Evolutionary conservation across 2,888 invertebrate genomes (phyloP).

Genomic region (Gonocerus acuteangulatus): DNA sequence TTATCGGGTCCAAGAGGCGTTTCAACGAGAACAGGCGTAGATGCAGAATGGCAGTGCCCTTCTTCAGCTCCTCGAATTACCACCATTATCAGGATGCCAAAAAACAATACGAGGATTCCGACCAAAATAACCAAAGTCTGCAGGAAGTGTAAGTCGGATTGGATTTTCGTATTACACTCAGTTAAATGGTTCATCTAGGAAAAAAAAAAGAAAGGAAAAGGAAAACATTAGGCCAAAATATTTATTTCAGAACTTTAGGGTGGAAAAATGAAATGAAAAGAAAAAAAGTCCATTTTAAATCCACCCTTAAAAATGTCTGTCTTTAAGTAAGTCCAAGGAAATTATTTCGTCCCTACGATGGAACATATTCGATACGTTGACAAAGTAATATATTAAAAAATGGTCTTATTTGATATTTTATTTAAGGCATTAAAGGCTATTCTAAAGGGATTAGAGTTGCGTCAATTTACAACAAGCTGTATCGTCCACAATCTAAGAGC

Average conservation of each 20-base stretch:
- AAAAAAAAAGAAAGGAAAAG: constrained; percentile 25
- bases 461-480: too few species aligned
- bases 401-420: too few species aligned
- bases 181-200: constrained; percentile 45
- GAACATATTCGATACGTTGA: too few species aligned
- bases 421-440: too few species aligned
- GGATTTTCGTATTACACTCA: constrained; percentile 46
- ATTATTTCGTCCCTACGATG: too few species aligned
- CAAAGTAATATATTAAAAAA: too few species aligned
- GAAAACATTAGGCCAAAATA: neutral
- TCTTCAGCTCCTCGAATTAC: neutral
- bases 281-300: too few species aligned
- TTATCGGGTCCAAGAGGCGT: neutral
- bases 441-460: too few species aligned
- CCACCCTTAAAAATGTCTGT: too few species aligned
- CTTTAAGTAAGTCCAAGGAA: too few species aligned
- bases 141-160: constrained; percentile 2
- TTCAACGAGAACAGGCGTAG: neutral
- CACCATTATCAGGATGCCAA: neutral
- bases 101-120: constrained; percentile 10
- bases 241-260: neutral
- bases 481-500: too few species aligned
- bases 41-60: neutral
- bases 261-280: too few species aligned
- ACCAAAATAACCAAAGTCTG: constrained; percentile 6